These are phyloP conservation scores for Pyrochroa serraticornis DNA, from an alignment of 2,888 invertebrate genomes.

Conservation along the genomic window DNA sequence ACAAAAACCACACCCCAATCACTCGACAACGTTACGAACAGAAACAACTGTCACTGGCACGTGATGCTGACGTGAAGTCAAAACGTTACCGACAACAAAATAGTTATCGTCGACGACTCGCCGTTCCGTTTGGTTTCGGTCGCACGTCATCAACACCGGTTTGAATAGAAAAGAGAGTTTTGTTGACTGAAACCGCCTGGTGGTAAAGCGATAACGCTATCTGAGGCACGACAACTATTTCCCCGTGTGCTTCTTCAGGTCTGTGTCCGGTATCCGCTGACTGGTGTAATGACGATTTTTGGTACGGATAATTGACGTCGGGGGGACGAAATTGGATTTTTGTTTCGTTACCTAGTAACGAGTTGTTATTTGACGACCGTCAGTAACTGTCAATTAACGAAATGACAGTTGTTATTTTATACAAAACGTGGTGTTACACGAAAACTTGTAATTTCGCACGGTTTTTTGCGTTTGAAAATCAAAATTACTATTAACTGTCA, in stretches of 20 bases:
- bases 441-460: too few species aligned
- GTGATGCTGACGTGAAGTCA: background rate
- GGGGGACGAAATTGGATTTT: too few species aligned
- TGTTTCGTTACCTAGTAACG: too few species aligned
- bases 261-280: too few species aligned
- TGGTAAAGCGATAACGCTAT: conserved; percentile 22
- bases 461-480: too few species aligned
- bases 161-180: conserved; percentile 8
- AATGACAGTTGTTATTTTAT: too few species aligned
- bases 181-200: conserved; percentile 20
- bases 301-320: too few species aligned
- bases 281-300: conserved; percentile 1
- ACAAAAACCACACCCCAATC: conserved; percentile 30
- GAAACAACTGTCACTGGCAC: conserved; percentile 16
- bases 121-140: conserved; percentile 7
- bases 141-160: conserved; percentile 3
- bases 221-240: conserved; percentile 21
- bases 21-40: conserved; percentile 18
- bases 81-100: background rate
- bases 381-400: too few species aligned
- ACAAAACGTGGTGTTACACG: too few species aligned
- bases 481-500: too few species aligned
- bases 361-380: too few species aligned
- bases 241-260: background rate
- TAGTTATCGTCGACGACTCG: conserved; percentile 17